Conservation (phyloP, 37 sponge, comb jelly and placozoan species). For the Hormiphora californensis region DNA sequence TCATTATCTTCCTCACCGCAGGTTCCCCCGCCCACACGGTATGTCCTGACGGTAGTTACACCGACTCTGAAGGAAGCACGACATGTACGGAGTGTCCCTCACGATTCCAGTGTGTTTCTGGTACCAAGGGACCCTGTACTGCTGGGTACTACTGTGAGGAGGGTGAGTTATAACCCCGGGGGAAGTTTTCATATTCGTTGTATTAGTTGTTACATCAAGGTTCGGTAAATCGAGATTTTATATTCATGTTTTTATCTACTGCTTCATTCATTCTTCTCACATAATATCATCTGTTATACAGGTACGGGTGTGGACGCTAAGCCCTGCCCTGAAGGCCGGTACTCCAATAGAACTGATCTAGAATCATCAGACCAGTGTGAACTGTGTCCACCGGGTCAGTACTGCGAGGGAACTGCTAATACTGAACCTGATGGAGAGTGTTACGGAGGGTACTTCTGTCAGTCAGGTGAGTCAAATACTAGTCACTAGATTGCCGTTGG, state of each 20-base stretch:
- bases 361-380: background rate
- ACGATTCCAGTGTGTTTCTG: background rate
- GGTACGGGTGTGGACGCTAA: background rate
- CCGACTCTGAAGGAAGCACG: background rate
- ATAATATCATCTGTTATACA: background rate
- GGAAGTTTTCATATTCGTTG: background rate
- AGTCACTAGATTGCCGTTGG: too few relatives aligned
- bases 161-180: background rate
- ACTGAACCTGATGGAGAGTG: background rate
- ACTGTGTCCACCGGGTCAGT: background rate
- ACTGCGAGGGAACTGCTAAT: background rate
- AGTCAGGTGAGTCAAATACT: too few relatives aligned
- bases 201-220: too few relatives aligned
- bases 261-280: background rate
- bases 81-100: background rate
- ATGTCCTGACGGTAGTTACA: constrained; percentile 13
- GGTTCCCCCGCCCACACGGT: background rate
- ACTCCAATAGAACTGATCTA: background rate
- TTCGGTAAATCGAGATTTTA: too few relatives aligned
- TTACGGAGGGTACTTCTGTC: constrained; percentile 29
- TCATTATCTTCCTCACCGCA: background rate
- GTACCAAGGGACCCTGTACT: background rate
- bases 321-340: background rate
- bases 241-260: background rate
- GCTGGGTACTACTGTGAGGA: background rate